Evolutionary conservation across 2,113 vertebrate species (phyloP).

Genomic region (Nothoprocta perdicaria): DNA sequence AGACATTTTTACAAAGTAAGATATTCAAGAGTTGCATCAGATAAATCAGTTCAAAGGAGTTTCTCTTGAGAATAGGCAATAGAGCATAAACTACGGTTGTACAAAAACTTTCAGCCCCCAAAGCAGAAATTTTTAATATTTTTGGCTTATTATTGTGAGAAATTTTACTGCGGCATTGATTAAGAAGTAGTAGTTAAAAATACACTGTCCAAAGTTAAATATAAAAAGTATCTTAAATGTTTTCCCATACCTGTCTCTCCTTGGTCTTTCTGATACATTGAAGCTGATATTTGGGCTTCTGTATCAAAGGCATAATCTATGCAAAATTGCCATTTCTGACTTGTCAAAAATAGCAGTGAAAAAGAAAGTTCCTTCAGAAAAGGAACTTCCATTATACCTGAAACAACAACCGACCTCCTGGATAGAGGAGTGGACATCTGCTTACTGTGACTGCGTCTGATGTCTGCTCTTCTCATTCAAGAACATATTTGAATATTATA

Average conservation of each 20-base stretch:
- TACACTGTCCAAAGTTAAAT: not conserved
- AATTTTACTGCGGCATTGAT: not conserved
- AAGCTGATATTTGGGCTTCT: not conserved
- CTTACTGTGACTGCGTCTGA: not conserved
- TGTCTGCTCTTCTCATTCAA: not conserved
- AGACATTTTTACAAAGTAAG: not conserved
- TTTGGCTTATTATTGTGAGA: not conserved
- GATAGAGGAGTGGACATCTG: not conserved
- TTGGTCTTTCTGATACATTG: slow-evolving; percentile 15
- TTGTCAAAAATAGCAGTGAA: not conserved
- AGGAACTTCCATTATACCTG: not conserved
- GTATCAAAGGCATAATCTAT: not conserved
- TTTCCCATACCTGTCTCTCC: not conserved
- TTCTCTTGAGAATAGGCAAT: not conserved
- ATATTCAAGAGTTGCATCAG: not conserved
- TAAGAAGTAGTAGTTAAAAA: not conserved
- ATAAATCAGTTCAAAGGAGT: not conserved
- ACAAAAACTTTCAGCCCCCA: not conserved
- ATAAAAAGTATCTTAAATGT: not conserved
- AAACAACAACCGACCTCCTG: not conserved
- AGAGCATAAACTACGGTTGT: not conserved
- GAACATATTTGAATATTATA: not conserved
- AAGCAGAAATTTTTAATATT: not conserved
- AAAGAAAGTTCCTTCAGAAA: not conserved
- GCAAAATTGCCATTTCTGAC: not conserved